Percentiles rank a stretch among this genome's conserved stretches.
Conservation (phyloP, 2,797 vertebrate species). For the Cryptoprocta ferox region DNA sequence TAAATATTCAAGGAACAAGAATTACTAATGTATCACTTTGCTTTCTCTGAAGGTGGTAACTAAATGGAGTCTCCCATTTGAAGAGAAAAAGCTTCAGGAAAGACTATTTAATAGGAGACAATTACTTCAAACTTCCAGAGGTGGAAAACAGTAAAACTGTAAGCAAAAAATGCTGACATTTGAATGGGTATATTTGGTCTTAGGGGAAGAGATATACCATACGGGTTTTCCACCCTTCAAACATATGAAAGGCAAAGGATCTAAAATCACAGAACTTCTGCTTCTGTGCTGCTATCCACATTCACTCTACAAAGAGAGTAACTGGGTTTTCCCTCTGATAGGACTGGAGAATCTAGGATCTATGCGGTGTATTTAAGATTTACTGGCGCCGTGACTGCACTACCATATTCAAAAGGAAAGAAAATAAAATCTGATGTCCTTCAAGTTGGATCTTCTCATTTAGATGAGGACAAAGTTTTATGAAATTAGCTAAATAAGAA, state of each 20-base stretch:
- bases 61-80: constrained; percentile 1
- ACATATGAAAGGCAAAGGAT: constrained; percentile 4
- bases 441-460: not conserved
- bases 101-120: not conserved
- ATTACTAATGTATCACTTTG: not conserved
- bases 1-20: not conserved
- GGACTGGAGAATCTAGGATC: not conserved
- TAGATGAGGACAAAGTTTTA: not conserved
- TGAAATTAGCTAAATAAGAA: constrained; percentile 9
- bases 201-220: not conserved
- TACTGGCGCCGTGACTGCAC: not conserved
- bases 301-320: not conserved
- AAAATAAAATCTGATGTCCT: not conserved
- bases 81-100: constrained; percentile 45
- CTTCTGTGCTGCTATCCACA: not conserved
- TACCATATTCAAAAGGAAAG: not conserved
- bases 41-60: constrained; percentile 42
- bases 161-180: constrained; percentile 3
- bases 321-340: not conserved
- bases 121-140: not conserved
- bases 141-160: not conserved
- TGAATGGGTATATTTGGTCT: not conserved
- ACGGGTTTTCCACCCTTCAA: not conserved
- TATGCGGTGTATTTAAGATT: not conserved
- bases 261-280: not conserved